phyloP scores from a whole-genome alignment of 2,797 vertebrate species.

The Picus viridis region DNA sequence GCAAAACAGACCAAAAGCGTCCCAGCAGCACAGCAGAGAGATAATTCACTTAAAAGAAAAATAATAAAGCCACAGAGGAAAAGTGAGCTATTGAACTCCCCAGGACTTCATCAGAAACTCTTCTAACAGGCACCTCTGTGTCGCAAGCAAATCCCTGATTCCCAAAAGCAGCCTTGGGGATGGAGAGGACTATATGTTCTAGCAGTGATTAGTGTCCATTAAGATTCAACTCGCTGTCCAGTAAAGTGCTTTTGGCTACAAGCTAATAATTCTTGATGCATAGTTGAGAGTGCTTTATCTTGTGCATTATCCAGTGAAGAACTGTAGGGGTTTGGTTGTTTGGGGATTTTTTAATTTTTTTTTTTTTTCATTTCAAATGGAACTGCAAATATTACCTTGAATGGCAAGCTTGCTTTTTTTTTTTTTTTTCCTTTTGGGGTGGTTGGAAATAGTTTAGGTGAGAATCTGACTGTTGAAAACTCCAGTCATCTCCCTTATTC shows the following conservation, averaged over 20 bases:
- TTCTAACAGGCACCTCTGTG: slow-evolving; percentile 25
- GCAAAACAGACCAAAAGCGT: slow-evolving; percentile 14
- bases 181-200: background rate
- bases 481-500: background rate
- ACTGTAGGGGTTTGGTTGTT: background rate
- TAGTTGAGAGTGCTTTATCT: background rate
- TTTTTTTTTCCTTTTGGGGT: background rate
- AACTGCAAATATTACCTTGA: background rate
- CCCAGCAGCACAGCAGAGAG: background rate
- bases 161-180: background rate
- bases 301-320: background rate
- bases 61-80: slow-evolving; percentile 25
- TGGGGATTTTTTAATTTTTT: background rate
- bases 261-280: slow-evolving; percentile 26
- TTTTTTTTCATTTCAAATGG: background rate
- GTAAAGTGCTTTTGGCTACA: slow-evolving; percentile 35
- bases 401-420: background rate
- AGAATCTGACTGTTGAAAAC: background rate
- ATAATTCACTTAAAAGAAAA: slow-evolving; percentile 37
- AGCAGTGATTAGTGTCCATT: slow-evolving; percentile 16
- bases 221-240: background rate
- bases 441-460: background rate
- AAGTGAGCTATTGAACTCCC: slow-evolving; percentile 20
- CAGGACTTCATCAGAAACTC: slow-evolving; percentile 7
- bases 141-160: background rate